These are phyloP conservation scores for Drosophila sp. DNA, from an alignment of 1,140 invertebrate genomes.

Conservation along the genomic window DNA sequence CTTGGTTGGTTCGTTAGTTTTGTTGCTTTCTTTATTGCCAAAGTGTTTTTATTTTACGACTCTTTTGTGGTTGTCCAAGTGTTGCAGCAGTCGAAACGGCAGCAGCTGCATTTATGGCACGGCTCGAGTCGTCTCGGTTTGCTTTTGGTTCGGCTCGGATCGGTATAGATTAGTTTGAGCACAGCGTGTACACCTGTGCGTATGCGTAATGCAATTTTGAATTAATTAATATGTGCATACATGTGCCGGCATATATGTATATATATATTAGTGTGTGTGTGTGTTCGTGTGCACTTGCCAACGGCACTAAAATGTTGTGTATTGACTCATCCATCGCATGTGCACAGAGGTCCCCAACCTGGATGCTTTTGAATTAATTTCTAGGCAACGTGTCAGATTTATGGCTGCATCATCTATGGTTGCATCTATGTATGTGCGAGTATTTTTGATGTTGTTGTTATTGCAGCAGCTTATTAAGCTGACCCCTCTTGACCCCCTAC, in stretches of 20 bases:
- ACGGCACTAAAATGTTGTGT: slow-evolving; percentile 36
- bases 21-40: slow-evolving; percentile 65
- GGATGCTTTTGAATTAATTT: slow-evolving; percentile 77
- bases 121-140: too few species aligned
- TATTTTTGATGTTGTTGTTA: slow-evolving; percentile 21
- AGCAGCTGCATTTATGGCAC: slow-evolving; percentile 20
- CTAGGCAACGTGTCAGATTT: slow-evolving; percentile 70
- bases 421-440: slow-evolving; percentile 2
- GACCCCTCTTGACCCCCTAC: neutral
- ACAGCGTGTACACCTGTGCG: slow-evolving; percentile 70
- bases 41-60: slow-evolving; percentile 77
- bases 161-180: slow-evolving; percentile 35
- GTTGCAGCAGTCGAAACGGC: slow-evolving; percentile 6
- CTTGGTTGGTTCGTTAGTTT: slow-evolving; percentile 20
- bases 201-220: slow-evolving; percentile 81
- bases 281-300: slow-evolving; percentile 35
- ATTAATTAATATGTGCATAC: slow-evolving; percentile 72
- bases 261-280: neutral
- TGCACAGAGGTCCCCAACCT: slow-evolving; percentile 16
- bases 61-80: slow-evolving; percentile 59
- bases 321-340: slow-evolving; percentile 45
- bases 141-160: neutral
- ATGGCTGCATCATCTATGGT: slow-evolving; percentile 32
- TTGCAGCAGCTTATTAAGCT: slow-evolving; percentile 43
- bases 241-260: slow-evolving; percentile 15